Evolutionary conservation across 1,140 invertebrate genomes (phyloP).

Genomic region (Caenorhabditis inopinata): DNA sequence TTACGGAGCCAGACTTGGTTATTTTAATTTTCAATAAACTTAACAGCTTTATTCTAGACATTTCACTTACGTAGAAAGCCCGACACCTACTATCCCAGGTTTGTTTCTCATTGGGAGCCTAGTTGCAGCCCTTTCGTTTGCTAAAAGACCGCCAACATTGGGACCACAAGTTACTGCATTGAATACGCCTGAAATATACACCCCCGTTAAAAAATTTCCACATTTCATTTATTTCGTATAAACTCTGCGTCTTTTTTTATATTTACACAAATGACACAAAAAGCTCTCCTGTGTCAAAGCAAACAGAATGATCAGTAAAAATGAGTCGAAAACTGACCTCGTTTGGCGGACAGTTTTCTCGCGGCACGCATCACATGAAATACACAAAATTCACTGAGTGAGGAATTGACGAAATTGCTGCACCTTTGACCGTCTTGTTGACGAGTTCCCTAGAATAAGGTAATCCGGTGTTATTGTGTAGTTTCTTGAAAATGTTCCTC

Average conservation of each 20-base stretch:
- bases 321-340: slow-evolving; percentile 22
- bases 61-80: neutral
- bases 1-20: no score
- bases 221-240: no score
- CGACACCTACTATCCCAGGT: neutral
- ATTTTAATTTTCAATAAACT: no score
- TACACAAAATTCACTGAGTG: slow-evolving; percentile 46
- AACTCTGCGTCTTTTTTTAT: neutral
- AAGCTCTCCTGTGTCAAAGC: slow-evolving; percentile 7
- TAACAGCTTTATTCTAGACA: no score
- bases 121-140: neutral
- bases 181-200: neutral
- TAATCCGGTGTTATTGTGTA: neutral
- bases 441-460: neutral
- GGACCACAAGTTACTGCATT: slow-evolving; percentile 3
- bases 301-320: slow-evolving; percentile 5
- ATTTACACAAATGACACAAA: slow-evolving; percentile 20
- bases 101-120: neutral
- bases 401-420: slow-evolving; percentile 47
- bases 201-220: no score
- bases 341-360: slow-evolving; percentile 35
- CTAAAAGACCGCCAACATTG: neutral
- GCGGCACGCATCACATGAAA: slow-evolving; percentile 46
- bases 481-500: neutral
- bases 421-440: slow-evolving; percentile 45